Percentiles rank a stretch among this genome's conserved stretches.
phyloP scores from a whole-genome alignment of 1,140 invertebrate species.

The Drosophila ambigua region DNA sequence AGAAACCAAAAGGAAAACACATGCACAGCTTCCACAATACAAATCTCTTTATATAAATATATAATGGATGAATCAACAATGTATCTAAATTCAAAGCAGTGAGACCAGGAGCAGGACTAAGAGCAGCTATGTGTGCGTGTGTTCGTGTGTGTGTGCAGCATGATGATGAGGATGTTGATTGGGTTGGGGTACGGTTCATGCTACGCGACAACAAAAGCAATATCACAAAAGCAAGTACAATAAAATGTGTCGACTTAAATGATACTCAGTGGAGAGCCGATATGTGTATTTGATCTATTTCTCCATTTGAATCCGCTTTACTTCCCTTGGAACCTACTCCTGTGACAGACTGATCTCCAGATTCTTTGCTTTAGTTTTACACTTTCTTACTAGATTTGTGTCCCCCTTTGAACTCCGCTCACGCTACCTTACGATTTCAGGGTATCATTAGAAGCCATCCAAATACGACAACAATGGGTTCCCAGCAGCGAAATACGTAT shows the following conservation, averaged over 20 bases:
- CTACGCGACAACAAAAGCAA: neutral
- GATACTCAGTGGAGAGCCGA: neutral
- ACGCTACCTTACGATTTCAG: neutral
- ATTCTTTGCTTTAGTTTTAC: too few species aligned
- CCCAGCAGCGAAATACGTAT: constrained; percentile 1
- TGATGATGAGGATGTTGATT: constrained; percentile 11
- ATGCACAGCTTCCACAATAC: constrained; percentile 41
- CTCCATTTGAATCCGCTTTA: neutral
- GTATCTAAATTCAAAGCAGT: constrained; percentile 25
- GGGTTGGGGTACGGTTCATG: constrained; percentile 2
- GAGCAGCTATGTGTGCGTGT: too few species aligned
- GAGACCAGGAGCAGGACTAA: constrained; percentile 15
- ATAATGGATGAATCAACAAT: constrained; percentile 52
- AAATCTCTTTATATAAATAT: constrained; percentile 46
- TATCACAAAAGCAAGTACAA: neutral
- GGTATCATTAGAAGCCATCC: neutral
- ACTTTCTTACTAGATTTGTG: neutral
- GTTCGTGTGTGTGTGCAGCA: constrained; percentile 4
- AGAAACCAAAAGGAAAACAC: constrained; percentile 23
- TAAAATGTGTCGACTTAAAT: neutral
- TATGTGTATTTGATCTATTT: neutral
- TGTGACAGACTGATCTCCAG: too few species aligned
- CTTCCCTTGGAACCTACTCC: neutral
- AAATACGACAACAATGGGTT: constrained; percentile 30
- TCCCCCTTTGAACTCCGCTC: neutral